Conservation (phyloP, 1,140 invertebrate species). For the Drosophila parabipectinata region DNA sequence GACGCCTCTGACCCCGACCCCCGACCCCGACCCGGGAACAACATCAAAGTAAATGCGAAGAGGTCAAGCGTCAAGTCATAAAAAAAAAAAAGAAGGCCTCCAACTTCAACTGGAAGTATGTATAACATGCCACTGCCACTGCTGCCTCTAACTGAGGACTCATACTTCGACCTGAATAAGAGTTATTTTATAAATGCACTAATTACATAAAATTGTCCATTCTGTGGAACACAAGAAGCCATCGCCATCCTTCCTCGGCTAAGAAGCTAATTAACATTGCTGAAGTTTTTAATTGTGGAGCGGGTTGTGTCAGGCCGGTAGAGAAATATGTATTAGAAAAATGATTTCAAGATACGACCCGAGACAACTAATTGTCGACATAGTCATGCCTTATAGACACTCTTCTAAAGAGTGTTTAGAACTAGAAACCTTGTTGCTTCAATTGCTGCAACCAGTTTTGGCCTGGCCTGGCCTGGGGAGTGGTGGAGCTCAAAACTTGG, state of each 20-base stretch:
- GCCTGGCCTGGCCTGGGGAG: no score
- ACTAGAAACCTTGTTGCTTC: slow-evolving; percentile 49
- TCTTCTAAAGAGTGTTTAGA: not conserved
- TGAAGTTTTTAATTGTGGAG: slow-evolving; percentile 48
- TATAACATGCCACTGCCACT: slow-evolving; percentile 25
- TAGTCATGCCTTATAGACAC: not conserved
- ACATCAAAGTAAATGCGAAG: slow-evolving; percentile 73
- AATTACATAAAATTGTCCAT: slow-evolving; percentile 72
- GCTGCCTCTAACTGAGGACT: not conserved
- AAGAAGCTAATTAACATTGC: slow-evolving; percentile 36
- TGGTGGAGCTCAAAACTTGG: not conserved
- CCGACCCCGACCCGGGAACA: slow-evolving; percentile 40
- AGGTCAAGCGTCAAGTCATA: slow-evolving; percentile 79
- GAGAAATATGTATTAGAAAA: slow-evolving; percentile 49
- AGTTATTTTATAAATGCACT: slow-evolving; percentile 72
- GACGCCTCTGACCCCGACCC: slow-evolving; percentile 63
- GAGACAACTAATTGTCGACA: slow-evolving; percentile 75
- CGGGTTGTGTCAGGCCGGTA: slow-evolving; percentile 7
- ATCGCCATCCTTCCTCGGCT: not conserved
- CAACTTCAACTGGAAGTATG: slow-evolving; percentile 11
- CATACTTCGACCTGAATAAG: slow-evolving; percentile 62
- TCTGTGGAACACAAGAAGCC: slow-evolving; percentile 20
- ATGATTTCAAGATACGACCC: slow-evolving; percentile 59
- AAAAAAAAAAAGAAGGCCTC: slow-evolving; percentile 32
- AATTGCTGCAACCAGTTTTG: slow-evolving; percentile 64